Evolutionary conservation across 2,888 invertebrate species (phyloP), one percentile per base, ranked within the genome.

Genomic region (Corbicula japonica): DNA sequence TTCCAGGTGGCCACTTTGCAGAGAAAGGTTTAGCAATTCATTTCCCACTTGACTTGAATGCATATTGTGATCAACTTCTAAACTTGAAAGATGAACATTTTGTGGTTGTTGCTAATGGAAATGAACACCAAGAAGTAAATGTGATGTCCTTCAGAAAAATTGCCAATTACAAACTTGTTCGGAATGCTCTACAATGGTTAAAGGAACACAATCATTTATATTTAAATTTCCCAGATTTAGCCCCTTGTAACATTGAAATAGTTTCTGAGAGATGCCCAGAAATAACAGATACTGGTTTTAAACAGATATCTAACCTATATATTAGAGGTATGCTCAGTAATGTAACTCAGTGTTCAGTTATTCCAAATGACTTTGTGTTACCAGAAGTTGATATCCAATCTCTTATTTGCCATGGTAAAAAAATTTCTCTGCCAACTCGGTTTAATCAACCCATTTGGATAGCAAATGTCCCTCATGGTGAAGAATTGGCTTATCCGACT

Each of bases 1-100:
- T 80, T 8, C 76, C 65, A 41, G 73, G 73, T 18, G 80, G 80
- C 15, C 80, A 76, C 23, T 80, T 52, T 72, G 76, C 80, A 46
- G 75, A 80, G 46, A 72, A 80, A 62, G 80, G 75, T 12, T 26
- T 76, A 10, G 75, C 75, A 18, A 80, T 76, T 30, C 75, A 80
- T 70, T 76, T 80, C 32, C 79, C 72, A n/a, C 41, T 72, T 2
- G 72, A 72, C 32, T 4, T 72, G 12, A 62, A 63, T 30, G n/a
- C 18, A n/a, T 72, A 72, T 44, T 62, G n/a, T 38, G 32, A 56
- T 26, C 54, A 65, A 18, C 28, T 73, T 10, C 0, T 58, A 26
- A 41, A 12, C 5, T 2, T n/a, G 1, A 65, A 26, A 34, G n/a
- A 73, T 46, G 73, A 56, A 38, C 15, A 65, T 28, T 48, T 60